Evolutionary conservation across 2,113 vertebrate genomes (phyloP).

Genomic region (Atractosteus spatula): DNA sequence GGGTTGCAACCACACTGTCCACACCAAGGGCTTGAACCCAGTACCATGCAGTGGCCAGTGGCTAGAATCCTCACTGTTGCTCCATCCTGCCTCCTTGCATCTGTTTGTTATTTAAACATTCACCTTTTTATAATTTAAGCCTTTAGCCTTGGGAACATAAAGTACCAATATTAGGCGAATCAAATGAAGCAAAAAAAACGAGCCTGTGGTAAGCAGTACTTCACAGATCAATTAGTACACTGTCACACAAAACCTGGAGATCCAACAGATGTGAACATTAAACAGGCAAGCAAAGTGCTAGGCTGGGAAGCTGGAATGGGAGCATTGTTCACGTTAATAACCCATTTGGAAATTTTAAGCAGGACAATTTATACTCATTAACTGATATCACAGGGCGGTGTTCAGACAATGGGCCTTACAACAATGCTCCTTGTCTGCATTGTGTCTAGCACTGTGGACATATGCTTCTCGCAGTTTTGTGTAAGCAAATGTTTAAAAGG

Average conservation of each 20-base stretch:
- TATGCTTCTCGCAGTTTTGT: not conserved
- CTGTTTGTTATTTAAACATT: no score
- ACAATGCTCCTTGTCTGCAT: conserved; percentile 72
- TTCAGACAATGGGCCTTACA: conserved; percentile 81
- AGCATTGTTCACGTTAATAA: conserved; percentile 76
- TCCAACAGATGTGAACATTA: conserved; percentile 66
- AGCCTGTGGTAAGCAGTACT: conserved; percentile 76
- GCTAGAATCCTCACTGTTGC: no score
- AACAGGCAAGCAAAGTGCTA: conserved; percentile 65
- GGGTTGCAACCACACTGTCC: no score
- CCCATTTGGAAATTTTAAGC: conserved; percentile 76
- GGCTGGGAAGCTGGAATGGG: conserved; percentile 51
- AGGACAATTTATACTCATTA: conserved; percentile 92
- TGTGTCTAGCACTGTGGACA: conserved; percentile 12
- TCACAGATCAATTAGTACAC: conserved; percentile 75
- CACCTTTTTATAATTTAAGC: no score
- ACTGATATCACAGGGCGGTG: conserved; percentile 84
- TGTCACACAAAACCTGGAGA: conserved; percentile 53
- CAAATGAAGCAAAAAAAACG: conserved; percentile 38
- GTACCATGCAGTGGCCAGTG: no score
- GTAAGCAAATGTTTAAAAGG: conserved; percentile 31
- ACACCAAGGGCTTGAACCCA: no score
- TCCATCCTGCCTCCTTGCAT: no score
- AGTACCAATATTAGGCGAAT: not conserved
- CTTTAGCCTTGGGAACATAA: not conserved